phyloP scores from a whole-genome alignment of 2,888 invertebrate species.

The Parochlus steinenii region DNA sequence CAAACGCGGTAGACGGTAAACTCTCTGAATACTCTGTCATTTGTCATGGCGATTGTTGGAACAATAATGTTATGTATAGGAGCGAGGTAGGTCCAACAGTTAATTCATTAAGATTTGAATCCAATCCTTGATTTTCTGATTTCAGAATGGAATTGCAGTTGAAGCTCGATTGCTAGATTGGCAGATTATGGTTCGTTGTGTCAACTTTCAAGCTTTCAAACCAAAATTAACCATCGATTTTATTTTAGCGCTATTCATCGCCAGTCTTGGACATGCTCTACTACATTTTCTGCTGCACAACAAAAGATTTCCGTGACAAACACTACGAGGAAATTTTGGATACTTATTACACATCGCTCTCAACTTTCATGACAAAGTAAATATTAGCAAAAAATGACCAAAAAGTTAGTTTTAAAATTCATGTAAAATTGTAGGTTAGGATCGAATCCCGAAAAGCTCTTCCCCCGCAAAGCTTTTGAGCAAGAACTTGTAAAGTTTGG shows the following conservation, averaged over 20 bases:
- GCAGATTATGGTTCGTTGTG: no score
- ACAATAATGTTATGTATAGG: not conserved
- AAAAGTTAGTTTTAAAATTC: no score
- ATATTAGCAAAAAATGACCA: no score
- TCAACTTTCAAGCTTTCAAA: no score
- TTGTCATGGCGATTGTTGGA: constrained; percentile 22
- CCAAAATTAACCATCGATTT: no score
- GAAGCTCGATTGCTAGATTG: constrained; percentile 24
- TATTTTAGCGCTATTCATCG: constrained; percentile 23
- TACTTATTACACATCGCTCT: constrained; percentile 19
- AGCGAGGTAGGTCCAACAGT: constrained; percentile 1
- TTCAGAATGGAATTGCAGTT: constrained; percentile 16
- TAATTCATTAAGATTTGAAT: no score
- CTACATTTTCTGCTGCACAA: constrained; percentile 22
- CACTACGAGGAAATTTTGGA: constrained; percentile 20
- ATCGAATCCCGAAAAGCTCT: constrained; percentile 18
- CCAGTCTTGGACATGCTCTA: constrained; percentile 24
- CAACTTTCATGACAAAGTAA: constrained; percentile 19
- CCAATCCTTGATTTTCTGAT: not conserved
- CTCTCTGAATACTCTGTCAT: constrained; percentile 24
- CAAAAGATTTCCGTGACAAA: constrained; percentile 18
- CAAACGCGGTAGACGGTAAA: constrained; percentile 16
- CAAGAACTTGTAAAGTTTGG: constrained; percentile 20
- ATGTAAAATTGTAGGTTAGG: no score
- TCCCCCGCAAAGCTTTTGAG: constrained; percentile 20